phyloP scores from a whole-genome alignment of 2,797 vertebrate species.

The Gallinago nigripennis region DNA sequence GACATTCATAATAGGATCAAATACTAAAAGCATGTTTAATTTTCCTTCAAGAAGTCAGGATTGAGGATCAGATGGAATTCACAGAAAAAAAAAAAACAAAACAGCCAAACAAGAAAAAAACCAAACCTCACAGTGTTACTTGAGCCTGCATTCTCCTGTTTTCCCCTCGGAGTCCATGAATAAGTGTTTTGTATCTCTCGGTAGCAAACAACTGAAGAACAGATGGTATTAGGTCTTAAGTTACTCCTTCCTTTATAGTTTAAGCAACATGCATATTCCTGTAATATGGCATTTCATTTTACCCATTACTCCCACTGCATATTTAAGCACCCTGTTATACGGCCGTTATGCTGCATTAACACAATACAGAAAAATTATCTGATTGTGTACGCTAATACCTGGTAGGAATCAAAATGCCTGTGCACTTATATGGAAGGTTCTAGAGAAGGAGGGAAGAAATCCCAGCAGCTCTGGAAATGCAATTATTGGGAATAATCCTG shows the following conservation, averaged over 20 bases:
- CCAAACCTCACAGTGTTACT: not conserved
- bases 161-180: not conserved
- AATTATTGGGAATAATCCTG: not conserved
- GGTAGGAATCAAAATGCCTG: not conserved
- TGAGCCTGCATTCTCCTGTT: not conserved
- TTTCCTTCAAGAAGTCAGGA: not conserved
- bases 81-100: not conserved
- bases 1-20: not conserved
- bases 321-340: not conserved
- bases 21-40: not conserved
- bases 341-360: not conserved
- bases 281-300: not conserved
- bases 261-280: not conserved
- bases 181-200: not conserved
- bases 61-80: not conserved
- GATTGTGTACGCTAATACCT: not conserved
- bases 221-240: not conserved
- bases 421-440: not conserved
- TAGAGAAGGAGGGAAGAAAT: not conserved
- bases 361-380: not conserved
- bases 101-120: not conserved
- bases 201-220: slow-evolving; percentile 1
- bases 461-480: not conserved
- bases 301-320: not conserved
- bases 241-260: not conserved